Evolutionary conservation across 2,797 vertebrate species (phyloP).

Genomic region (Centropyge bicolor): DNA sequence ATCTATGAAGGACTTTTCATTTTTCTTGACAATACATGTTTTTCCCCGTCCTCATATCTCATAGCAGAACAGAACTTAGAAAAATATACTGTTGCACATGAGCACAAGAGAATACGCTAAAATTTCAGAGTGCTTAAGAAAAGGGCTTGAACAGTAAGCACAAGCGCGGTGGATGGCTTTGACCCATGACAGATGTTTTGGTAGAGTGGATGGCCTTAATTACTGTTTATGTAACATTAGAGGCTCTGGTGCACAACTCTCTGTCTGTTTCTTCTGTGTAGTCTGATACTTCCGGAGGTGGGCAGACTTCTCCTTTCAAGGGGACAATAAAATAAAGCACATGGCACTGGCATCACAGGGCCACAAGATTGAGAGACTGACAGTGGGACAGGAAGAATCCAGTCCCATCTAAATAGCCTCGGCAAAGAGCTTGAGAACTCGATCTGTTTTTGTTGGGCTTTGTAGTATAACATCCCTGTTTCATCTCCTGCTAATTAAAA

Average conservation of each 20-base stretch:
- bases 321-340: slow-evolving; percentile 63
- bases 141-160: slow-evolving; percentile 6
- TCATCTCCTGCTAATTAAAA: slow-evolving; percentile 71
- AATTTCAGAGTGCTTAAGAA: neutral
- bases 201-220: slow-evolving; percentile 63
- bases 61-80: neutral
- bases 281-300: slow-evolving; percentile 55
- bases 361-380: slow-evolving; percentile 44
- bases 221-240: slow-evolving; percentile 64
- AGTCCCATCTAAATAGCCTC: slow-evolving; percentile 41
- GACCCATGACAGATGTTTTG: slow-evolving; percentile 64
- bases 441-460: slow-evolving; percentile 58
- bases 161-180: slow-evolving; percentile 17
- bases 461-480: slow-evolving; percentile 50
- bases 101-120: neutral
- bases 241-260: slow-evolving; percentile 52
- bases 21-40: neutral
- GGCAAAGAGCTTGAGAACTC: slow-evolving; percentile 44
- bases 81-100: neutral
- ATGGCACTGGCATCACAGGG: slow-evolving; percentile 43
- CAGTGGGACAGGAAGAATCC: slow-evolving; percentile 20
- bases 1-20: neutral
- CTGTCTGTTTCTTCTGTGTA: slow-evolving; percentile 42
- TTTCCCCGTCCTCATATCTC: neutral
- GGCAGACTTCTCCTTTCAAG: slow-evolving; percentile 49